These are phyloP conservation scores for Polyploca ridens DNA, from an alignment of 2,888 invertebrate genomes.

Conservation along the genomic window DNA sequence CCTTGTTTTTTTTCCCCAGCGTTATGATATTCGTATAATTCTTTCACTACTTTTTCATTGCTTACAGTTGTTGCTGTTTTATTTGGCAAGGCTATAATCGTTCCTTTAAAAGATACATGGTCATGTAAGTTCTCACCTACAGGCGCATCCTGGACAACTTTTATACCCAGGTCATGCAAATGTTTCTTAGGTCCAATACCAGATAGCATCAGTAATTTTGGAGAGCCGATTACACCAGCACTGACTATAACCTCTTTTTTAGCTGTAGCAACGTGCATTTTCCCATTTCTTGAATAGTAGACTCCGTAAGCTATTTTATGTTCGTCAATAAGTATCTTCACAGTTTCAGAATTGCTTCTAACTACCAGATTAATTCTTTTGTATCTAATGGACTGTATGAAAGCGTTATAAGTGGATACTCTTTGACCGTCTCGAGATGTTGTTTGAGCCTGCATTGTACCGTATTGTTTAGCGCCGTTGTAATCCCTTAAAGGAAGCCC, in stretches of 20 bases:
- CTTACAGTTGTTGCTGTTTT: conserved; percentile 71
- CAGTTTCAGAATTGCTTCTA: conserved; percentile 78
- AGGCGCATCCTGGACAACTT: conserved; percentile 55
- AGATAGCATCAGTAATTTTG: conserved; percentile 67
- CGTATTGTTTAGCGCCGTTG: conserved; percentile 80
- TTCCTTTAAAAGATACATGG: conserved; percentile 69
- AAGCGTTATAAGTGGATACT: conserved; percentile 86
- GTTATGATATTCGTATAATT: conserved; percentile 64
- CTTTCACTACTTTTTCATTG: conserved; percentile 61
- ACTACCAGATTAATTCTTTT: conserved; percentile 79
- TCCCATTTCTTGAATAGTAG: conserved; percentile 46
- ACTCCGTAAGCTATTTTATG: conserved; percentile 61
- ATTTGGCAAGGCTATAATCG: conserved; percentile 80
- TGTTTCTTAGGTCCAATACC: conserved; percentile 66
- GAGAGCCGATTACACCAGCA: conserved; percentile 61
- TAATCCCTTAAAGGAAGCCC: conserved; percentile 84
- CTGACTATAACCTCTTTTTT: conserved; percentile 67
- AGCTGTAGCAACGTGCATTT: conserved; percentile 48
- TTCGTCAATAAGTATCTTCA: conserved; percentile 82
- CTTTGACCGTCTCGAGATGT: conserved; percentile 82
- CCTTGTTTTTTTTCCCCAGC: conserved; percentile 60
- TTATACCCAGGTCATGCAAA: conserved; percentile 49
- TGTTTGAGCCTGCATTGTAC: conserved; percentile 84
- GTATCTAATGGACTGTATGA: conserved; percentile 86
- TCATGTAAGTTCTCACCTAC: conserved; percentile 73